These are phyloP conservation scores for Volucella inflata DNA, from an alignment of 2,888 invertebrate species.

Conservation along the genomic window DNA sequence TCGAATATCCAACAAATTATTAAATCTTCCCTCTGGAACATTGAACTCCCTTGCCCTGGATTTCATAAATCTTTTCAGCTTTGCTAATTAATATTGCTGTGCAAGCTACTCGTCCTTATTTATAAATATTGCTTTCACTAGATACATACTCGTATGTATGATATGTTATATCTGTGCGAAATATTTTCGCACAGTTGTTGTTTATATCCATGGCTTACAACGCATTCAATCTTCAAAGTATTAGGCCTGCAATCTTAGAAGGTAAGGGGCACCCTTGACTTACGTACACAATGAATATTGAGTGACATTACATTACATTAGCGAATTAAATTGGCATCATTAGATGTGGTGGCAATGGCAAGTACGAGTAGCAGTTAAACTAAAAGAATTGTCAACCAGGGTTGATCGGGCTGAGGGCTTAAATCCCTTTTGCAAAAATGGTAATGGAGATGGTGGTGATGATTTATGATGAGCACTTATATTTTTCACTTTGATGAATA, in stretches of 20 bases:
- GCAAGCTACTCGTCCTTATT: neutral
- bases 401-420: conserved; percentile 33
- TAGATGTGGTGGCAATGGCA: conserved; percentile 65
- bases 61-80: conserved; percentile 16
- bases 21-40: neutral
- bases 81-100: conserved; percentile 46
- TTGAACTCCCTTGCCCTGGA: neutral
- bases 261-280: conserved; percentile 38
- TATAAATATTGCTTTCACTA: conserved; percentile 35
- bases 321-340: conserved; percentile 76
- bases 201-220: conserved; percentile 45
- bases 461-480: conserved; percentile 72
- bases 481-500: conserved; percentile 74
- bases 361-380: conserved; percentile 44
- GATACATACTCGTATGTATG: conserved; percentile 37
- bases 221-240: conserved; percentile 31
- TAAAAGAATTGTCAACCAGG: conserved; percentile 55
- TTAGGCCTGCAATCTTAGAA: conserved; percentile 14
- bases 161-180: neutral
- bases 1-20: too few relatives aligned
- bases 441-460: conserved; percentile 28
- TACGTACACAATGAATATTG: conserved; percentile 46
- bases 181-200: conserved; percentile 68
- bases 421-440: conserved; percentile 23
- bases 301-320: conserved; percentile 74